phyloP scores from a whole-genome alignment of 2,888 invertebrate species.

The Serrognathus titanus region DNA sequence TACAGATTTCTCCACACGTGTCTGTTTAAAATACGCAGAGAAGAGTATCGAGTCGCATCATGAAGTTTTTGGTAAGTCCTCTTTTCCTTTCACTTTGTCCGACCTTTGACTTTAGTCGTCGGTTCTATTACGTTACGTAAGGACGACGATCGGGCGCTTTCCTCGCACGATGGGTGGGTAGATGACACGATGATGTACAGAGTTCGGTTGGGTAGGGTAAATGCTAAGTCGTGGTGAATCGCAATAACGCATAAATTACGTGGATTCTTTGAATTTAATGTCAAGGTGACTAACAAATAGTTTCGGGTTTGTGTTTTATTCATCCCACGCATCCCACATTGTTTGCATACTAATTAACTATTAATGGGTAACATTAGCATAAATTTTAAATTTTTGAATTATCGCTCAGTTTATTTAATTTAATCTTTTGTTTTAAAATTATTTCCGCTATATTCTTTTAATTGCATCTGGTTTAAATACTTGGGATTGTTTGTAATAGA shows the following conservation, averaged over 20 bases:
- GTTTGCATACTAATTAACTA: too few relatives aligned
- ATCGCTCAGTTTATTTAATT: too few relatives aligned
- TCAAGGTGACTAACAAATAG: too few relatives aligned
- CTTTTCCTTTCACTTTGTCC: conserved; percentile 13
- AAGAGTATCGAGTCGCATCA: conserved; percentile 23
- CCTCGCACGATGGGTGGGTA: too few relatives aligned
- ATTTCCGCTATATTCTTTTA: too few relatives aligned
- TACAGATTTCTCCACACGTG: conserved; percentile 32
- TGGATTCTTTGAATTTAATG: neutral
- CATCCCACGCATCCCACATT: too few relatives aligned
- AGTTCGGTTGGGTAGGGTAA: conserved; percentile 11
- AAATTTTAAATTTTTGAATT: too few relatives aligned
- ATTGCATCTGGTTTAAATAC: too few relatives aligned
- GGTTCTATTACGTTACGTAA: conserved; percentile 28
- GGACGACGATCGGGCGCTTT: conserved; percentile 8
- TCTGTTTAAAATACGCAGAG: conserved; percentile 20
- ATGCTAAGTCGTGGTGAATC: conserved; percentile 8
- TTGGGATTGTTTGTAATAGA: too few relatives aligned
- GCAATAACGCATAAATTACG: conserved; percentile 3
- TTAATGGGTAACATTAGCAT: too few relatives aligned
- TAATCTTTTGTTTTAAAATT: too few relatives aligned
- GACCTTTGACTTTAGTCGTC: conserved; percentile 7
- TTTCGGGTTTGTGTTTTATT: too few relatives aligned
- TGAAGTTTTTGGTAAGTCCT: conserved; percentile 31
- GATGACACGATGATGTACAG: neutral